These are phyloP conservation scores for Yponomeuta plumbellus DNA, from an alignment of 2,888 invertebrate genomes.

Conservation along the genomic window DNA sequence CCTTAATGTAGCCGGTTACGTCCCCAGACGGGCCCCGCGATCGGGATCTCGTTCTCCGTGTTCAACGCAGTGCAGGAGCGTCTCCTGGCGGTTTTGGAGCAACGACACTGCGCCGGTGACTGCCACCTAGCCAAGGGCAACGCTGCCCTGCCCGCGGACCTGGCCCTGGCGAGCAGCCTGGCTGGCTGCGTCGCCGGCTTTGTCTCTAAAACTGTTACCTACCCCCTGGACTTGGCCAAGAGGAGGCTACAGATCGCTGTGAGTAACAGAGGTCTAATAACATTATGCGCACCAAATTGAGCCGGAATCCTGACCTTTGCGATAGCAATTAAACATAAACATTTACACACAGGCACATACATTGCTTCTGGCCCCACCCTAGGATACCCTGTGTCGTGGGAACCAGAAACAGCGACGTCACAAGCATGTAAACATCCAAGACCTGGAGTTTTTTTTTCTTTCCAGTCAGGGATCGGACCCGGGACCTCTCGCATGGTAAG, in stretches of 20 bases:
- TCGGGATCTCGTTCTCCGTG: constrained; percentile 53
- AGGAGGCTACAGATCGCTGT: constrained; percentile 91
- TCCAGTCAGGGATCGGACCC: too few species aligned
- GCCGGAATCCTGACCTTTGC: too few species aligned
- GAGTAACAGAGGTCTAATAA: constrained; percentile 28
- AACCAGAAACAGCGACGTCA: too few species aligned
- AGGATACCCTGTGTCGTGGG: too few species aligned
- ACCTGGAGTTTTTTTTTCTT: too few species aligned
- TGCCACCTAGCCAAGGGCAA: neutral
- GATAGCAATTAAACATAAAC: too few species aligned
- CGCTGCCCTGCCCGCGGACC: constrained; percentile 29
- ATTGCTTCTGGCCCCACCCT: too few species aligned
- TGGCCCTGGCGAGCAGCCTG: constrained; percentile 53
- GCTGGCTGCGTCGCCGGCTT: constrained; percentile 86
- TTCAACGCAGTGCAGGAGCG: constrained; percentile 47
- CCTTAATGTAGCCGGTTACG: neutral
- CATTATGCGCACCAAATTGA: too few species aligned
- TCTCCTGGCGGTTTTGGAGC: constrained; percentile 22
- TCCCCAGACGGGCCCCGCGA: constrained; percentile 58
- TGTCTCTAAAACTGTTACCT: constrained; percentile 85
- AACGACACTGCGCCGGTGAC: neutral
- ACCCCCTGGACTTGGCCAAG: constrained; percentile 91
- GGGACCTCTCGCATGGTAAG: too few species aligned
- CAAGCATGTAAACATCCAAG: too few species aligned
- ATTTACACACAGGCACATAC: too few species aligned